Conservation (phyloP, 92 coral and sea anemone genomes). For the Heliopora coerulea region DNA sequence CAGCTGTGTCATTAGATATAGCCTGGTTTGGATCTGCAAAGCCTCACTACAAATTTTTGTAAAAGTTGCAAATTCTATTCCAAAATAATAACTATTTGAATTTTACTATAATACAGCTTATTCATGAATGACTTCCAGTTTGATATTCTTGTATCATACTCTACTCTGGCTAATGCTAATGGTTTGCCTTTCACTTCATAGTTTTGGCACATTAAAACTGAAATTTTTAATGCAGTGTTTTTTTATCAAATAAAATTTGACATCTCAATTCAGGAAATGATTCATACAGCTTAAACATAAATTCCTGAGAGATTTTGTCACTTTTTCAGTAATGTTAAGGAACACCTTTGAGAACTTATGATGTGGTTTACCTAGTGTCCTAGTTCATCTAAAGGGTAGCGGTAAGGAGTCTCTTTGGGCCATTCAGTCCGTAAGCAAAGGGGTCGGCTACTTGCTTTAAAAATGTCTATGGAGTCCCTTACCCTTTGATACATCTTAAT, state of each 20-base stretch:
- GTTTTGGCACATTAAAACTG: too few relatives aligned
- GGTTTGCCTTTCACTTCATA: too few relatives aligned
- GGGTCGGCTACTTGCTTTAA: conserved; percentile 42
- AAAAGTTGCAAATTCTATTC: too few relatives aligned
- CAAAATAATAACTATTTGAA: too few relatives aligned
- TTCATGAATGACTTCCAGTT: too few relatives aligned
- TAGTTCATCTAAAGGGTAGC: conserved; percentile 8
- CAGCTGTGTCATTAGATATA: too few relatives aligned
- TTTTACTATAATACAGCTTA: too few relatives aligned
- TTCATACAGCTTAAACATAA: conserved; percentile 10
- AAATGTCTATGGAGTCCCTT: conserved; percentile 49
- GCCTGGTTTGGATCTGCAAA: too few relatives aligned
- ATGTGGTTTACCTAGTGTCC: conserved; percentile 19
- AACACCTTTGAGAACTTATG: conserved; percentile 1
- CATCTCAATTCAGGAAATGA: conserved; percentile 28
- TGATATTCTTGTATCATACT: too few relatives aligned
- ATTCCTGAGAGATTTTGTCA: conserved; percentile 6
- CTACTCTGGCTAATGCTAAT: too few relatives aligned
- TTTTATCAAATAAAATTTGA: neutral
- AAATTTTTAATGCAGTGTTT: neutral
- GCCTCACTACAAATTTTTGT: too few relatives aligned
- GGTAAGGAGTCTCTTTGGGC: conserved; percentile 20
- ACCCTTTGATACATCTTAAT: conserved; percentile 56
- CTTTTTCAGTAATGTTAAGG: conserved; percentile 13
- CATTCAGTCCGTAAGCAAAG: conserved; percentile 53